Evolutionary conservation across 2,797 vertebrate genomes (phyloP), one percentile per base, ranked within the genome.

Genomic region (Molothrus aeneus): DNA sequence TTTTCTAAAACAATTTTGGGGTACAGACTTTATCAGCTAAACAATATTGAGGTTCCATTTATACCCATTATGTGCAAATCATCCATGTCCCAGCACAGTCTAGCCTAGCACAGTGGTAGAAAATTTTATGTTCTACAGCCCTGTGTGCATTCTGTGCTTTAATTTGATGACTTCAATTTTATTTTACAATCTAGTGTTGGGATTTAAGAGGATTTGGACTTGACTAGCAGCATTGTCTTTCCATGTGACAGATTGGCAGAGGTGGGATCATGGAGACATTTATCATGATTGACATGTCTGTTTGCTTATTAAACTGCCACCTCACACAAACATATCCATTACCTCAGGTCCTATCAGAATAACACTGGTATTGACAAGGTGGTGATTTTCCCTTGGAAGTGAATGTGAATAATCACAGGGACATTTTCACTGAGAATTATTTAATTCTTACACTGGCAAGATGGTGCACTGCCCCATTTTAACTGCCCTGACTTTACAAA

Each of bases 161-260:
- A 80, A 86, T 91, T 89, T 89, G 60, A 84, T 92, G 59, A 42
- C 25, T 95, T 81, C 73, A 86, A 88, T 88, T 92, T 95, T 96
- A 96, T 97, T 94, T 80, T 96, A 85, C 28, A 80, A 57, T 91
- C 60, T 91, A 84, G 91, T 94, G 40, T 51, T 94, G 91, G 48
- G 79, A 92, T 92, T 97, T 97, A 95, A 96, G 95, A 96, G 97
- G 92, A 97, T 96, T 97, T 96, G 84, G 93, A 96, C 56, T 97
- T 94, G 72, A 92, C 87, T 86, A 96, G 80, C 64, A 92, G 54
- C 92, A 89, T 86, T 96, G 90, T 94, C 72, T 97, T 96, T 93
- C 94, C 94, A 81, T 69, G 78, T 74, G 51, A 84, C 86, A 92
- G 90, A 96, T 73, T 93, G 97, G 48, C 32, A 95, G 56, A 93